Percentiles rank a stretch among this genome's conserved stretches.
These are phyloP conservation scores for Microcebus tavaratra DNA, from an alignment of 2,113 vertebrate species.

Conservation along the genomic window DNA sequence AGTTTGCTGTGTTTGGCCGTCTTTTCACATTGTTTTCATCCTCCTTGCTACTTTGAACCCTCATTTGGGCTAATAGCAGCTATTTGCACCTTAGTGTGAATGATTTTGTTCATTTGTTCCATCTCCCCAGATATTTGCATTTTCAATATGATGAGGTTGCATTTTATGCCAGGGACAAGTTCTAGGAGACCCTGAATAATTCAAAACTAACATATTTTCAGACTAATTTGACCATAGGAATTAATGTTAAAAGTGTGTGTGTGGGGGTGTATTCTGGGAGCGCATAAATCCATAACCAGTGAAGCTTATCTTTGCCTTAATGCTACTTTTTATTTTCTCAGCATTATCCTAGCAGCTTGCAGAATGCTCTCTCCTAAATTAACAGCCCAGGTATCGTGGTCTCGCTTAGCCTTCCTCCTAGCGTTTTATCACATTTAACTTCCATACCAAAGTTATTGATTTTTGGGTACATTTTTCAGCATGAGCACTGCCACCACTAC, in stretches of 20 bases:
- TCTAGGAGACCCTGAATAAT: constrained; percentile 60
- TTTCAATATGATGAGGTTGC: constrained; percentile 51
- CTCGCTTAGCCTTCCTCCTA: constrained; percentile 59
- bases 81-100: background rate
- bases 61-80: background rate
- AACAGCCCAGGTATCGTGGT: constrained; percentile 58
- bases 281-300: constrained; percentile 51
- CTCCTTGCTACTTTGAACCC: background rate
- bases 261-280: background rate
- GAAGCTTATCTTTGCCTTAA: constrained; percentile 57
- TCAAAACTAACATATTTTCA: constrained; percentile 57
- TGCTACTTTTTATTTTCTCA: constrained; percentile 74
- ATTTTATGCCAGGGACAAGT: constrained; percentile 39
- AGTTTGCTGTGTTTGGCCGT: background rate
- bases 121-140: constrained; percentile 34
- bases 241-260: constrained; percentile 16
- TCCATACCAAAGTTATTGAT: constrained; percentile 77
- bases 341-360: constrained; percentile 47
- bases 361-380: constrained; percentile 73
- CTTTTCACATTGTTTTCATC: background rate
- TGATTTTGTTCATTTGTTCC: constrained; percentile 41
- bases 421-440: constrained; percentile 77
- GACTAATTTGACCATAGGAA: constrained; percentile 59
- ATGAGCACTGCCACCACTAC: constrained; percentile 32
- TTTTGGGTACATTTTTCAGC: constrained; percentile 77